Evolutionary conservation across 2,888 invertebrate genomes (phyloP).

Genomic region (Crioceris asparagi): DNA sequence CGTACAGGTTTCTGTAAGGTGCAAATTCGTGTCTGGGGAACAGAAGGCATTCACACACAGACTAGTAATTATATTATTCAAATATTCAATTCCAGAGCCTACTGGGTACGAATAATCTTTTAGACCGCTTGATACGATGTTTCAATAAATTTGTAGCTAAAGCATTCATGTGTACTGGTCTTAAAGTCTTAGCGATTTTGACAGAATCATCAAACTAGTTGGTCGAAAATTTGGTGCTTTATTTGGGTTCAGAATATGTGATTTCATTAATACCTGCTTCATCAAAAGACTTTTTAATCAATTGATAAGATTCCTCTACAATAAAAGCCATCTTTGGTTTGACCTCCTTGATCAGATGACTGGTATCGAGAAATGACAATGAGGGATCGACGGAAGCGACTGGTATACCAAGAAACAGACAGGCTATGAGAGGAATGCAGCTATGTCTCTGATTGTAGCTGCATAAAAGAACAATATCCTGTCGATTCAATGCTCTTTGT

Average conservation of each 20-base stretch:
- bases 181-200: too few relatives aligned
- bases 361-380: conserved; percentile 22
- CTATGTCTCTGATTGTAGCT: conserved; percentile 39
- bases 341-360: conserved; percentile 23
- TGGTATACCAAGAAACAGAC: conserved; percentile 36
- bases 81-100: too few relatives aligned
- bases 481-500: conserved; percentile 32
- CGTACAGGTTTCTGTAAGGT: too few relatives aligned
- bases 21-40: too few relatives aligned
- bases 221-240: too few relatives aligned
- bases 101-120: too few relatives aligned
- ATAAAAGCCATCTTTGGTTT: conserved; percentile 29
- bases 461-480: conserved; percentile 41
- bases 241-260: background rate
- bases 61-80: too few relatives aligned
- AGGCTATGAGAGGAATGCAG: conserved; percentile 40
- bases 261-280: conserved; percentile 13
- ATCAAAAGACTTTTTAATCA: conserved; percentile 23
- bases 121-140: too few relatives aligned
- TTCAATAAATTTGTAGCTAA: too few relatives aligned
- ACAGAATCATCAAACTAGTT: too few relatives aligned
- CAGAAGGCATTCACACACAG: too few relatives aligned
- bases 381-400: conserved; percentile 28
- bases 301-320: conserved; percentile 19
- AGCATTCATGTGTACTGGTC: too few relatives aligned